Percentiles rank a stretch among this genome's conserved stretches.
These are phyloP conservation scores for Lordiphosa stackelbergi DNA, from an alignment of 1,140 invertebrate genomes.

Conservation along the genomic window DNA sequence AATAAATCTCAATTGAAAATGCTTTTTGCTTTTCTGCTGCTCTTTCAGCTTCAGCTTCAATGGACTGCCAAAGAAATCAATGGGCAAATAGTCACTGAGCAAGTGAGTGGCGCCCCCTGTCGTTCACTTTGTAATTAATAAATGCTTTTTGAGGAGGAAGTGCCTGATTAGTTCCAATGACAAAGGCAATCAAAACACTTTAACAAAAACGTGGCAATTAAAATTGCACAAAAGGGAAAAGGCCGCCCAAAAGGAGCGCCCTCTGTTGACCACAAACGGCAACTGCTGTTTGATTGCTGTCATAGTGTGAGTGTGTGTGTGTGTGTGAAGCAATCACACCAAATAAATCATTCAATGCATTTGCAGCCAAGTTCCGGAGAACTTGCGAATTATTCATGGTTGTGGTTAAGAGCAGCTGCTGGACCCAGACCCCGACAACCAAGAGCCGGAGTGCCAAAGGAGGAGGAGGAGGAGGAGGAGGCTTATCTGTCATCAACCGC, in stretches of 20 bases:
- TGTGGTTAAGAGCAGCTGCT: conserved; percentile 27
- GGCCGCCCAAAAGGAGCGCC: conserved; percentile 33
- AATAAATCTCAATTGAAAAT: conserved; percentile 75
- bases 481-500: conserved; percentile 71
- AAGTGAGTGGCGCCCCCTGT: conserved; percentile 40
- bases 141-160: conserved; percentile 40
- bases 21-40: conserved; percentile 53
- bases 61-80: conserved; percentile 69
- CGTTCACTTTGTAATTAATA: conserved; percentile 67
- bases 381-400: conserved; percentile 64
- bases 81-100: conserved; percentile 45
- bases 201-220: conserved; percentile 66
- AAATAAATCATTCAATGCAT: conserved; percentile 74
- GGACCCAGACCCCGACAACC: neutral
- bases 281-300: conserved; percentile 61
- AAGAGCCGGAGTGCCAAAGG: neutral
- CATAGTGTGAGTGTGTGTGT: conserved; percentile 33
- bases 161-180: conserved; percentile 66
- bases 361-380: conserved; percentile 51
- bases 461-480: conserved; percentile 11
- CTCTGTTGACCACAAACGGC: conserved; percentile 58
- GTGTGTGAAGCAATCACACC: conserved; percentile 64
- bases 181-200: conserved; percentile 73
- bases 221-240: conserved; percentile 62
- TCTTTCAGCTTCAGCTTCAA: conserved; percentile 61